Evolutionary conservation across 2,888 invertebrate species (phyloP), one percentile per base, ranked within the genome.

Genomic region (Microplitis deprimator): DNA sequence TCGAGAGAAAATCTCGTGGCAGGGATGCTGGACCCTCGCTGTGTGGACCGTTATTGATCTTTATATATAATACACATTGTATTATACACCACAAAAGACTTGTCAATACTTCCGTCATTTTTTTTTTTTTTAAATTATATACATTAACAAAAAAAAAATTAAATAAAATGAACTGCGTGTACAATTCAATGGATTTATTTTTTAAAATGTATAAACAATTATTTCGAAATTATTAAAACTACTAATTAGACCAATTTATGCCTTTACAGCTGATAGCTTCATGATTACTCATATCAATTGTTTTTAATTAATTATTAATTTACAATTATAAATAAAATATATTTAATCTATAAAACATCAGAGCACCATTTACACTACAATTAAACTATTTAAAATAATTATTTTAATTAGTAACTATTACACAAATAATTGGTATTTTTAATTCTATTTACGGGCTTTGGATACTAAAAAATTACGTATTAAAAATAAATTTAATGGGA

Each of bases 1-100:
- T 76, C 70, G 50, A 50, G 50, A 50, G 50, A 50, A 50, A 50
- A 50, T 50, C 50, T 50, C 50, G 50, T 50, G 13, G 50, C 50
- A 50, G 50, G 50, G 50, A 50, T 50, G 13, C 5, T 50, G 50
- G 50, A 50, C 50, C 13, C 50, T 50, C 50, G 50, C 50, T 50
- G 10, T 50, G 13, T 50, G 50, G 50, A 50, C 50, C 50, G 13
- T 50, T 50, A 50, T 50, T 50, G 50, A 50, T 50, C 50, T 50
- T 50, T 50, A 8, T 50, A 50, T 50, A 50, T 50, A 50, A 50
- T 50, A 50, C 50, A 13, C 50, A 50, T 50, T 50, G 50, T 50
- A 50, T 50, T 50, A 13, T 50, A 50, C 50, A 13, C 8, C 50
- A 50, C 50, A 50, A 50, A 50, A 50, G 50, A 50, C 50, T 50